Conservation (phyloP, 2,113 vertebrate genomes). For the Tapirus terrestris region DNA sequence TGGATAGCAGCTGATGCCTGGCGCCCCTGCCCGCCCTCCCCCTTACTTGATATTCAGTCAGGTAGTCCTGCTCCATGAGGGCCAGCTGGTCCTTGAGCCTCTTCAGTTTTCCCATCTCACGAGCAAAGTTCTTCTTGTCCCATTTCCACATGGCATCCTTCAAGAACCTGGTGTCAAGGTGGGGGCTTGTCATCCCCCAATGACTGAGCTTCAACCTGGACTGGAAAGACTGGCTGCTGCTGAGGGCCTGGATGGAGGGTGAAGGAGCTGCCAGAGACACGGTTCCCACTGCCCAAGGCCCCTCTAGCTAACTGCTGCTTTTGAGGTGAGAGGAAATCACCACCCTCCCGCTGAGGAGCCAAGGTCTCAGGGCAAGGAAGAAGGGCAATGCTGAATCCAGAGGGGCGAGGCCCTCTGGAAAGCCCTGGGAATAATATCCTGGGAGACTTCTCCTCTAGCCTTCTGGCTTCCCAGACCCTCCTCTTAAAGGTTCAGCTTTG, state of each 20-base stretch:
- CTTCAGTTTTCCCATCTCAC: slow-evolving; percentile 61
- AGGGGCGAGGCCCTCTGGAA: not conserved
- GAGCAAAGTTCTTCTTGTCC: slow-evolving; percentile 62
- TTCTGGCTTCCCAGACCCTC: not conserved
- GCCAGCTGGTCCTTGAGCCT: slow-evolving; percentile 45
- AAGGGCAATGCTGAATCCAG: not conserved
- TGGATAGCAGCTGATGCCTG: not conserved
- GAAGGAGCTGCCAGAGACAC: not conserved
- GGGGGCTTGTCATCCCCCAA: not conserved
- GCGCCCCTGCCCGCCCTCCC: rapidly evolving
- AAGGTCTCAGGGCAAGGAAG: not conserved
- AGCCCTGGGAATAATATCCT: not conserved
- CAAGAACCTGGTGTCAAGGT: slow-evolving; percentile 68
- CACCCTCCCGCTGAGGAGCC: not conserved
- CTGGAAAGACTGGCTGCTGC: not conserved
- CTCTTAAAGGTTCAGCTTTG: not conserved
- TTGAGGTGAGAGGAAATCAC: not conserved
- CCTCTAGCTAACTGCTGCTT: not conserved
- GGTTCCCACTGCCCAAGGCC: not conserved
- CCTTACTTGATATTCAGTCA: slow-evolving; percentile 48
- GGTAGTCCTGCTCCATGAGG: not conserved
- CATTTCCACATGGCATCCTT: slow-evolving; percentile 80
- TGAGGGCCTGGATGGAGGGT: not conserved
- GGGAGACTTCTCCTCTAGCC: not conserved
- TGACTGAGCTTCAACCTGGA: not conserved